Percentiles rank a stretch among this genome's conserved stretches.
These are phyloP conservation scores for Microcaecilia unicolor DNA, from an alignment of 2,797 vertebrate species.

Conservation along the genomic window DNA sequence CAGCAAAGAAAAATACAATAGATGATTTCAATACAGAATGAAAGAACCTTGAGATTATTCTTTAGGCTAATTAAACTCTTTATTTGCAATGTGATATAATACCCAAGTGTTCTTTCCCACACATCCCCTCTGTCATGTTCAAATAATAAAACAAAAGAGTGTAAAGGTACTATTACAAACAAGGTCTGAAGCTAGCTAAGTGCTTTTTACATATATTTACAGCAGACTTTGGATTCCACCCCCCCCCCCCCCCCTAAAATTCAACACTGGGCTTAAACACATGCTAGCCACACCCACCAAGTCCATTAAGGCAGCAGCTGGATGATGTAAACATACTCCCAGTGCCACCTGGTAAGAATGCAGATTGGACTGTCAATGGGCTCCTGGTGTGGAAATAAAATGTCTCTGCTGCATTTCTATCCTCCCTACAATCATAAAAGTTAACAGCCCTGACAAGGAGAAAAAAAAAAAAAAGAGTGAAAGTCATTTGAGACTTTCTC, in stretches of 20 bases:
- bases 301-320: constrained; percentile 22
- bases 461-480: constrained; percentile 12
- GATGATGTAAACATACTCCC: constrained; percentile 21
- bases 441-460: constrained; percentile 15
- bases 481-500: neutral
- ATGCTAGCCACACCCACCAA: constrained; percentile 1
- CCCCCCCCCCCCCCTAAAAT: no score
- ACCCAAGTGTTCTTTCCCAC: no score
- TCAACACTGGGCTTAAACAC: constrained; percentile 14
- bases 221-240: neutral
- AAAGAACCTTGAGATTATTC: no score
- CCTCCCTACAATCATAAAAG: constrained; percentile 22
- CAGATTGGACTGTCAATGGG: constrained; percentile 27
- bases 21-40: no score
- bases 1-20: no score
- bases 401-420: constrained; percentile 27
- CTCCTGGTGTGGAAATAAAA: constrained; percentile 36
- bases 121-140: no score
- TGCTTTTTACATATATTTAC: neutral
- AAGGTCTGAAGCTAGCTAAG: neutral
- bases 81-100: no score
- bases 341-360: constrained; percentile 28
- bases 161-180: no score
- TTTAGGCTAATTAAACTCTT: no score
- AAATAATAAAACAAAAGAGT: no score